Percentiles rank a stretch among this genome's conserved stretches.
phyloP scores from a whole-genome alignment of 2,888 invertebrate genomes.

The Leptopterna dolabrata region DNA sequence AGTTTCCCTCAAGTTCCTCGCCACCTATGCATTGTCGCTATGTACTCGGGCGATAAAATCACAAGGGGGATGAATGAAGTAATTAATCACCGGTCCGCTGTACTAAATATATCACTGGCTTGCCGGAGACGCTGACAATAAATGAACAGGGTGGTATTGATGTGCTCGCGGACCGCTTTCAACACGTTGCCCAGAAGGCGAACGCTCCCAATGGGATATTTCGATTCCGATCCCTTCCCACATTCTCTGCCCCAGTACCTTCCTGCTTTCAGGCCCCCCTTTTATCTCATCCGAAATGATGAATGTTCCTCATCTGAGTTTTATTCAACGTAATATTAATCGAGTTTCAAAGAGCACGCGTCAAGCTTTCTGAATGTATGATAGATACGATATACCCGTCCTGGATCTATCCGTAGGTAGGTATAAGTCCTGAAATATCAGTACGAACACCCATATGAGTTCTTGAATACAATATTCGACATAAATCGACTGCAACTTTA shows the following conservation, averaged over 20 bases:
- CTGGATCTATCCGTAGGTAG: too few relatives aligned
- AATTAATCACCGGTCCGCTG: not conserved
- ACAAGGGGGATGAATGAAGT: not conserved
- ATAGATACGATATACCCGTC: too few relatives aligned
- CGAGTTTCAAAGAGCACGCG: not conserved
- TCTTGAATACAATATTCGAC: too few relatives aligned
- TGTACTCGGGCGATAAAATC: too few relatives aligned
- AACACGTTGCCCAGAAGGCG: not conserved
- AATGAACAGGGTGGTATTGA: not conserved
- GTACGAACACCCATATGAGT: too few relatives aligned
- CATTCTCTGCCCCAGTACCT: not conserved
- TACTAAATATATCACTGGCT: not conserved
- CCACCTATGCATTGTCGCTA: not conserved
- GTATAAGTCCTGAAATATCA: too few relatives aligned
- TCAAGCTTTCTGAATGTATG: too few relatives aligned
- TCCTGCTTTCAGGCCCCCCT: not conserved
- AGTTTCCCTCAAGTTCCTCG: not conserved
- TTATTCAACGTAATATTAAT: not conserved
- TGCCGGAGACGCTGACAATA: not conserved
- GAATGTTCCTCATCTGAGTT: not conserved
- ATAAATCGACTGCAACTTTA: too few relatives aligned
- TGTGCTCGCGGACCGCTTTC: not conserved
- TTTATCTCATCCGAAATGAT: not conserved
- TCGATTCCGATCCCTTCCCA: not conserved
- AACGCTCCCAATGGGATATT: not conserved